Evolutionary conservation across 2,797 vertebrate genomes (phyloP).

Genomic region (Scyliorhinus canicula): DNA sequence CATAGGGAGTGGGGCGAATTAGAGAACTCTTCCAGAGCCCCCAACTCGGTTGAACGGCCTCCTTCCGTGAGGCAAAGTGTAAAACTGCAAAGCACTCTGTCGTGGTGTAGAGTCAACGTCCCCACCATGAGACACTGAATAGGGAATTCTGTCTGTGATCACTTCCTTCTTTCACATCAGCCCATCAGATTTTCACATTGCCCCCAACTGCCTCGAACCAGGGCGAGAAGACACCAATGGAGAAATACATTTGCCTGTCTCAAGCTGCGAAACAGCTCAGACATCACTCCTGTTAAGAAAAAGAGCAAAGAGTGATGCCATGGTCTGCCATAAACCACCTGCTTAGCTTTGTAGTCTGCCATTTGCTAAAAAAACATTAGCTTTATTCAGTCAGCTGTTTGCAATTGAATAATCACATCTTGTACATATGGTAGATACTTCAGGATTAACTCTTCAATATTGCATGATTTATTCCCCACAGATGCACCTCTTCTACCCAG

Average conservation of each 20-base stretch:
- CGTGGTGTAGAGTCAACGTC: not conserved
- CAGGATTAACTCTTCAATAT: slow-evolving; percentile 7
- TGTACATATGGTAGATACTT: not conserved
- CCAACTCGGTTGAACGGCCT: not conserved
- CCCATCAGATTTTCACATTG: not conserved
- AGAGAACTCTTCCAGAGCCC: too few species aligned
- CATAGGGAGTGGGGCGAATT: too few species aligned
- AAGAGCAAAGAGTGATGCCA: not conserved
- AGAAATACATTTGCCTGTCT: not conserved
- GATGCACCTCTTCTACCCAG: not conserved
- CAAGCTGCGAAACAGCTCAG: not conserved
- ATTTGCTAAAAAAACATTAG: not conserved
- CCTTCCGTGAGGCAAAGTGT: not conserved
- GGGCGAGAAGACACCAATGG: not conserved
- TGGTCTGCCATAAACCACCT: not conserved
- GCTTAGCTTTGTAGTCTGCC: not conserved
- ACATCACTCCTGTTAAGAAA: not conserved
- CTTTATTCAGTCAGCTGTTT: not conserved
- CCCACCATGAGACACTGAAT: not conserved
- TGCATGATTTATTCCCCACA: not conserved
- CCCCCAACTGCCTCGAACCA: not conserved
- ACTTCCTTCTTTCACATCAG: not conserved
- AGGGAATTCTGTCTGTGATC: not conserved
- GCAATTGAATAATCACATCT: not conserved
- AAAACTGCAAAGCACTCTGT: not conserved